Conservation (phyloP, 2,797 vertebrate species). For the Gymnodraco acuticeps region DNA sequence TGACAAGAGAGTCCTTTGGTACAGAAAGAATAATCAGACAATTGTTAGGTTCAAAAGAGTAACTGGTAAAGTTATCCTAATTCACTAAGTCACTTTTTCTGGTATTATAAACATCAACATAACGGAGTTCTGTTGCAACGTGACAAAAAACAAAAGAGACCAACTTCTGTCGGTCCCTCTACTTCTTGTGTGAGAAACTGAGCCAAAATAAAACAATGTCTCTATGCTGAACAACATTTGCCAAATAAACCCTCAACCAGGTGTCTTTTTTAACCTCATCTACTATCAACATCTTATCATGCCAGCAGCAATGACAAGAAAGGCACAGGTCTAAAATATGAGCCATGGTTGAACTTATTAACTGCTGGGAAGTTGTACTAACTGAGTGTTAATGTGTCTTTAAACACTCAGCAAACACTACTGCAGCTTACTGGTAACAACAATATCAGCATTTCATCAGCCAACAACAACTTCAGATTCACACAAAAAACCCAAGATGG, state of each 20-base stretch:
- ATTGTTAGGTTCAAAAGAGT: no score
- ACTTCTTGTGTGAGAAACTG: slow-evolving; percentile 1
- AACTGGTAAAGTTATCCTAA: slow-evolving; percentile 13
- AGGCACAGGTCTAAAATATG: neutral
- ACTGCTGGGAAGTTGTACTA: slow-evolving; percentile 33
- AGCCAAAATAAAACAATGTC: slow-evolving; percentile 11
- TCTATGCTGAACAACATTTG: slow-evolving; percentile 11
- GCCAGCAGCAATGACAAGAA: slow-evolving; percentile 14
- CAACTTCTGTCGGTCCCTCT: no score
- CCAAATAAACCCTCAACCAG: neutral
- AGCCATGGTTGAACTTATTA: neutral
- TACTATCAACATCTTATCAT: slow-evolving; percentile 16
- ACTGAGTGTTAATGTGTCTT: neutral
- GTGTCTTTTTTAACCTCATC: slow-evolving; percentile 5
- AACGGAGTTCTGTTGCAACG: slow-evolving; percentile 18
- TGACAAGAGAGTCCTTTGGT: neutral
- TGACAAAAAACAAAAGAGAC: slow-evolving; percentile 5
- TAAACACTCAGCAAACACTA: neutral
- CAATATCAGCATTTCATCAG: slow-evolving; percentile 9
- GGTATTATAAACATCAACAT: slow-evolving; percentile 22
- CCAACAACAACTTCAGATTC: slow-evolving; percentile 26
- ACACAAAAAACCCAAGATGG: neutral
- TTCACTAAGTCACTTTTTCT: slow-evolving; percentile 12
- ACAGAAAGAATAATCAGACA: neutral
- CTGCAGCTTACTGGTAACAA: slow-evolving; percentile 1